phyloP scores from a whole-genome alignment of 2,888 invertebrate genomes.

The Nomada flava region DNA sequence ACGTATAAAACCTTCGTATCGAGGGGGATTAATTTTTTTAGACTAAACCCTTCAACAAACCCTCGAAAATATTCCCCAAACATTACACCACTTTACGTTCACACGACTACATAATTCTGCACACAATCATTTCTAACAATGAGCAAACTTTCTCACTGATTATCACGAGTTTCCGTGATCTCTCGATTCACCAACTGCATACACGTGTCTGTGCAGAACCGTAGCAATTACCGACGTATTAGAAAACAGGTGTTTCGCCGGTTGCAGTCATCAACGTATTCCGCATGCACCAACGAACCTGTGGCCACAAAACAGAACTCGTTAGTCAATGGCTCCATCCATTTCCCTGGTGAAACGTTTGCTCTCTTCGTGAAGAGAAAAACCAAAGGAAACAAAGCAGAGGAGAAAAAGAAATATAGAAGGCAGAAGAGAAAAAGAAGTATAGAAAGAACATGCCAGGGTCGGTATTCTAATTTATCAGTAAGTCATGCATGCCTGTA shows the following conservation, averaged over 20 bases:
- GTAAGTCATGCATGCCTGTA: slow-evolving; percentile 61
- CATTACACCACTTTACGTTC: no score
- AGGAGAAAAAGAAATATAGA: neutral
- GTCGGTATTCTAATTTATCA: slow-evolving; percentile 65
- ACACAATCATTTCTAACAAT: neutral
- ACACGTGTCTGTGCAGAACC: neutral
- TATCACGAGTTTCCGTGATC: neutral
- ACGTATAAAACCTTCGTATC: no score
- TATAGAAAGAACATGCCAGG: slow-evolving; percentile 27
- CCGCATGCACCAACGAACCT: slow-evolving; percentile 11
- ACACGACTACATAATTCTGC: neutral
- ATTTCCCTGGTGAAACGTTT: slow-evolving; percentile 37
- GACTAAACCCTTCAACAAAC: no score
- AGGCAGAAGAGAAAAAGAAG: neutral
- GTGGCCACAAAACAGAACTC: slow-evolving; percentile 49
- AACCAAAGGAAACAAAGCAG: neutral
- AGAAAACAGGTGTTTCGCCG: slow-evolving; percentile 11
- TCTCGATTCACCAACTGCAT: neutral
- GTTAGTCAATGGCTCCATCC: slow-evolving; percentile 60
- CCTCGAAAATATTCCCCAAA: no score
- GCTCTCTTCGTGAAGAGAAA: neutral
- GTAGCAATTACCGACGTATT: slow-evolving; percentile 9
- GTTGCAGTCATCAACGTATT: slow-evolving; percentile 3
- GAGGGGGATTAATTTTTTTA: no score
- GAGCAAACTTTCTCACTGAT: neutral